Conservation (phyloP, 2,113 vertebrate species). For the Marmota monax region DNA sequence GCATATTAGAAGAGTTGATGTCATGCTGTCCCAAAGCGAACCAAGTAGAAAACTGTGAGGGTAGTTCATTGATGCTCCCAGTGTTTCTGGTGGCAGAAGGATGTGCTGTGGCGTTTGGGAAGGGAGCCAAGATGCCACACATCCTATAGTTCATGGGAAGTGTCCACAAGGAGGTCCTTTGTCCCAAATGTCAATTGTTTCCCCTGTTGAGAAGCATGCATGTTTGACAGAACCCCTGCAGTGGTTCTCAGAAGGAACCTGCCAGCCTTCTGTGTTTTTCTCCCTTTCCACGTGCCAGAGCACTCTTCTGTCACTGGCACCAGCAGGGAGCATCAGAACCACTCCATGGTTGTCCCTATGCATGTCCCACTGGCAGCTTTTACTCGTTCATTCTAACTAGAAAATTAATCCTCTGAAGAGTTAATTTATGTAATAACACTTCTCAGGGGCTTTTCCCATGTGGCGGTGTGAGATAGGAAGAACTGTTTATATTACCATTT, state of each 20-base stretch:
- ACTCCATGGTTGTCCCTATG: rapidly evolving
- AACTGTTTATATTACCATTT: not conserved
- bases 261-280: not conserved
- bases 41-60: not conserved
- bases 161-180: not conserved
- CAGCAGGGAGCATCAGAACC: not conserved
- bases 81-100: not conserved
- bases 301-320: not conserved
- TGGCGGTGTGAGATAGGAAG: not conserved
- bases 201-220: not conserved
- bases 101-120: not conserved
- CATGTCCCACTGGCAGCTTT: not conserved
- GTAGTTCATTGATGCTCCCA: not conserved
- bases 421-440: conserved; percentile 13
- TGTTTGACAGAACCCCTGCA: not conserved
- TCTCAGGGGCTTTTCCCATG: not conserved
- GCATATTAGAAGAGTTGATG: not conserved
- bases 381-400: not conserved
- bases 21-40: not conserved
- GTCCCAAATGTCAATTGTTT: not conserved
- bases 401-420: not conserved
- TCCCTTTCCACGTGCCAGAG: not conserved
- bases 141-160: not conserved
- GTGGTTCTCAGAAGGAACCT: not conserved
- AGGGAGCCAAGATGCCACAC: not conserved